These are phyloP conservation scores for Gymnoscelis rufifasciata DNA, from an alignment of 2,888 invertebrate species.

Conservation along the genomic window DNA sequence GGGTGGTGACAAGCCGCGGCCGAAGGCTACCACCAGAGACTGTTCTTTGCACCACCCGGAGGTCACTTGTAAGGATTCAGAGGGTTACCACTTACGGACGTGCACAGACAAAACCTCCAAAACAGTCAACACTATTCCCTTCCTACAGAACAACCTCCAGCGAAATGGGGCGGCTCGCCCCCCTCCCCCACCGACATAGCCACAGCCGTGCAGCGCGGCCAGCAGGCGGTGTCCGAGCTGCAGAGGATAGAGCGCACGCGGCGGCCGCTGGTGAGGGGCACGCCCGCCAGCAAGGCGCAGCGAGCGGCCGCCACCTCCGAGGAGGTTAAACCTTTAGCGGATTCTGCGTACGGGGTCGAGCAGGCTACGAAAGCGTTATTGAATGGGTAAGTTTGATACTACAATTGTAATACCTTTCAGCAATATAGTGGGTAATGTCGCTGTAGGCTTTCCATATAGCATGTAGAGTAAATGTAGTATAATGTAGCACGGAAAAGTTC, in stretches of 20 bases:
- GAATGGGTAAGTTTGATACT: conserved; percentile 57
- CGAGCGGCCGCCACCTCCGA: conserved; percentile 82
- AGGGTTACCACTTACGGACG: too few species aligned
- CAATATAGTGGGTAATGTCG: too few species aligned
- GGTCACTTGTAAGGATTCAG: too few species aligned
- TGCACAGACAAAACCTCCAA: too few species aligned
- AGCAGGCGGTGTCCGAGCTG: conserved; percentile 76
- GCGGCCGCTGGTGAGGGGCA: conserved; percentile 68
- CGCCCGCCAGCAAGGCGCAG: conserved; percentile 85
- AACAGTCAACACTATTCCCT: too few species aligned
- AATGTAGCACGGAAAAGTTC: too few species aligned
- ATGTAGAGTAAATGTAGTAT: too few species aligned
- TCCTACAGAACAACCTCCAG: conserved; percentile 40
- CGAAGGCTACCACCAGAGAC: too few species aligned
- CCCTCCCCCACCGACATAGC: conserved; percentile 59
- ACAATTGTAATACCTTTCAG: neutral
- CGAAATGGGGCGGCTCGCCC: conserved; percentile 40
- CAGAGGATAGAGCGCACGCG: conserved; percentile 74
- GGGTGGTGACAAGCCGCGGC: too few species aligned
- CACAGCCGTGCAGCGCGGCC: conserved; percentile 76
- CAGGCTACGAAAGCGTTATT: conserved; percentile 82
- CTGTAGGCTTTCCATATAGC: too few species aligned
- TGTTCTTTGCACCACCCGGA: too few species aligned
- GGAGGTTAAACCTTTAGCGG: conserved; percentile 80
- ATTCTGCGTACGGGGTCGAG: conserved; percentile 83